Evolutionary conservation across 2,113 vertebrate genomes (phyloP), one percentile per base, ranked within the genome.

Genomic region (Butastur rufipennis): DNA sequence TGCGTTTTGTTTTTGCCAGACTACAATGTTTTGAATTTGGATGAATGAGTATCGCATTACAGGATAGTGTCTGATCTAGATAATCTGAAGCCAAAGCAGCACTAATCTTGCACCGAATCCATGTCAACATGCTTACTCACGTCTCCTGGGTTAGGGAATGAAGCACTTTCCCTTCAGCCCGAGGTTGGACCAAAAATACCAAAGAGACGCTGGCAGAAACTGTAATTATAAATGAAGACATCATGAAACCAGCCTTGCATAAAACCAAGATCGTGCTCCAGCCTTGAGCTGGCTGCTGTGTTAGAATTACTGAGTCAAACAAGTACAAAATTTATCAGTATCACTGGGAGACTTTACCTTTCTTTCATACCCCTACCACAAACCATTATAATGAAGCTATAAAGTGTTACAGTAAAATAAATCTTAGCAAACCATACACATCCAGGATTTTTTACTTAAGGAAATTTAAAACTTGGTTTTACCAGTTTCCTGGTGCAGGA

Each of bases 151-250:
- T 71, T 79, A 55, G 55, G 85, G 89, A 92, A 79, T 23, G 94
- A 7, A 14, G 81, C 88, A 91, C 78, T 94, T 96, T 92, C 91
- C 71, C 79, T 96, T 95, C 87, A 86, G 81, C 56, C 56, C 59
- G 27, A 89, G 93, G 89, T 80, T 72, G 52, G 56, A 90, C 82
- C 81, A 65, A 75, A 91, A 83, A 85, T 80, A 90, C 92, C 73
- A 72, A 80, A 88, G 80, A 77, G 58, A 75, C 0, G 4, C 59
- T 75, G 58, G 50, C 70, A 94, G 89, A 95, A 78, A 67, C 81
- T 92, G 72, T 63, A 91, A 83, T 94, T 90, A 94, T 67, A 88
- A 74, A 81, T 71, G 32, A 93, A 79, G 50, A 56, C 58, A 94
- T 74, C 72, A 79, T 2, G n/a, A 88, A 95, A 86, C 26, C 50